Evolutionary conservation across 2,888 invertebrate genomes (phyloP).

Genomic region (Clunio marinus): DNA sequence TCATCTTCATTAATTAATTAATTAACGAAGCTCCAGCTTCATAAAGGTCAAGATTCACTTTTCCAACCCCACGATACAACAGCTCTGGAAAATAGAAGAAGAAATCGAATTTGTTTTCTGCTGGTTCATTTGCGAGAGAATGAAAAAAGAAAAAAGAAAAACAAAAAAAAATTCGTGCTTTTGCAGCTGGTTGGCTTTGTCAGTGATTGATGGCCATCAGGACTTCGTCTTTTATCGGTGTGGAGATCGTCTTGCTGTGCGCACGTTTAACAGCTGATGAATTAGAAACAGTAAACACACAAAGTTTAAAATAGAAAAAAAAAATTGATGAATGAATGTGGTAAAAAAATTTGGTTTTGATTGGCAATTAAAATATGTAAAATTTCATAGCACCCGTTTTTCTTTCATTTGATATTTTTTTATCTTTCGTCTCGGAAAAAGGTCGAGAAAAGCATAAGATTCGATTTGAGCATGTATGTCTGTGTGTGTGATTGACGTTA

Average conservation of each 20-base stretch:
- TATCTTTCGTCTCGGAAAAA: neutral
- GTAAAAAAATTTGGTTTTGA: too few species aligned
- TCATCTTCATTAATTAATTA: too few species aligned
- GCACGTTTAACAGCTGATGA: conserved; percentile 27
- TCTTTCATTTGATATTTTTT: neutral
- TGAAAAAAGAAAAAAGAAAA: conserved; percentile 34
- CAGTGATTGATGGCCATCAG: neutral
- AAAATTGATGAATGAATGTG: neutral
- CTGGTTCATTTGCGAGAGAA: conserved; percentile 8
- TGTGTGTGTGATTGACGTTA: neutral
- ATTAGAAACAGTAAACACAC: conserved; percentile 36
- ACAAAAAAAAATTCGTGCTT: conserved; percentile 24
- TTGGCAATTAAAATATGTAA: neutral
- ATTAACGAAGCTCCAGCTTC: neutral
- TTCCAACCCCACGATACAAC: neutral
- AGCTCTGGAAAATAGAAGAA: conserved; percentile 1
- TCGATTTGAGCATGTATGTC: neutral
- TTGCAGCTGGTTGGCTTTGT: neutral
- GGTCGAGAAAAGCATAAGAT: conserved; percentile 6
- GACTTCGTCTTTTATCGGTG: too few species aligned
- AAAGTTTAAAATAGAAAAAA: conserved; percentile 14
- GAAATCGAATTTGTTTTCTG: neutral
- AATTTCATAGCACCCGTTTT: conserved; percentile 10
- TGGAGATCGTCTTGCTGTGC: conserved; percentile 12
- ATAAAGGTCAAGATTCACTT: neutral